Evolutionary conservation across 1,140 invertebrate genomes (phyloP).

Genomic region (Solenopsis invicta): DNA sequence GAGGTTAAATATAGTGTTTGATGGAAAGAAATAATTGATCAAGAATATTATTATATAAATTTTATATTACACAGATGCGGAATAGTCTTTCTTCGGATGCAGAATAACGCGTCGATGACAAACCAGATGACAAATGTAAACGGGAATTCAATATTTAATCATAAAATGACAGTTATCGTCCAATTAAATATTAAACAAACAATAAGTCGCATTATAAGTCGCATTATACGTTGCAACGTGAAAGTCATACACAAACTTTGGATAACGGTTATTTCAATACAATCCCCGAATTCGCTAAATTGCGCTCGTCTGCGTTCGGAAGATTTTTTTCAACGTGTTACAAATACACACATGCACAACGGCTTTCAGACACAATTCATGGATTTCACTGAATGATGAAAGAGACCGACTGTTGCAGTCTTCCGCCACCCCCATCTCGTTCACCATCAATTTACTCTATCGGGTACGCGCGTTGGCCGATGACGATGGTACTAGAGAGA

Average conservation of each 20-base stretch:
- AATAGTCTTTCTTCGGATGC: background rate
- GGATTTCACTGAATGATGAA: slow-evolving; percentile 58
- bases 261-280: background rate
- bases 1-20: background rate
- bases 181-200: slow-evolving; percentile 49
- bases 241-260: background rate
- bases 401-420: slow-evolving; percentile 58
- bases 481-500: slow-evolving; percentile 60
- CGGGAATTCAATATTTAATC: slow-evolving; percentile 49
- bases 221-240: slow-evolving; percentile 6
- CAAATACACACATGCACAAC: slow-evolving; percentile 10
- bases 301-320: slow-evolving; percentile 19
- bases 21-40: slow-evolving; percentile 47
- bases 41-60: slow-evolving; percentile 33
- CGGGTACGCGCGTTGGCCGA: slow-evolving; percentile 58
- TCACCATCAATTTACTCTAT: slow-evolving; percentile 64
- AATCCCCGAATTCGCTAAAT: background rate
- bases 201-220: slow-evolving; percentile 8
- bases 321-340: slow-evolving; percentile 33
- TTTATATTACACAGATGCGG: background rate
- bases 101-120: slow-evolving; percentile 5
- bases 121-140: slow-evolving; percentile 24
- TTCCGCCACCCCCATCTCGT: slow-evolving; percentile 35
- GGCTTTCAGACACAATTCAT: slow-evolving; percentile 55
- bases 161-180: slow-evolving; percentile 15